A percentile compares a stretch with the other conserved stretches of the same genome.
Conservation (phyloP, 1,140 invertebrate species). For the Musca vetustissima region DNA sequence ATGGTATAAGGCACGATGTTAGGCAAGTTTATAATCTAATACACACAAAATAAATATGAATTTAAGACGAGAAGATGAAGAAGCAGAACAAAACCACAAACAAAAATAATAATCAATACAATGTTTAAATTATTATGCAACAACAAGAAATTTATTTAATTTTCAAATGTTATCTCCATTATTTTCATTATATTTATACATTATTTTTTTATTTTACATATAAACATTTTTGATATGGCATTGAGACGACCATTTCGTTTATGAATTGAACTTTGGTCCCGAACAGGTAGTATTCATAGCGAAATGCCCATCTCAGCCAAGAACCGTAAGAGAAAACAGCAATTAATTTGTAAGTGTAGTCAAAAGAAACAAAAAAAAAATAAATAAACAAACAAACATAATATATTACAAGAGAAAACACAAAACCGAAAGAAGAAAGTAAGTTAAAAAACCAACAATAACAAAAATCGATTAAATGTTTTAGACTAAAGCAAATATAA, state of each 20-base stretch:
- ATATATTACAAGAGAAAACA: background rate
- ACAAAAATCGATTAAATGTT: too few species aligned
- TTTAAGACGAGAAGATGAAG: too few species aligned
- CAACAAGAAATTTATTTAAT: too few species aligned
- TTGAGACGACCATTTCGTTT: background rate
- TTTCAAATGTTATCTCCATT: too few species aligned
- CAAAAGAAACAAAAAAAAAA: slow-evolving; percentile 1
- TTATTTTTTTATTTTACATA: too few species aligned
- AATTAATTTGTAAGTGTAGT: slow-evolving; percentile 25
- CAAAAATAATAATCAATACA: too few species aligned
- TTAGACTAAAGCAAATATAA: too few species aligned
- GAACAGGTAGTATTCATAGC: too few species aligned
- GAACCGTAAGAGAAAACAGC: slow-evolving; percentile 24
- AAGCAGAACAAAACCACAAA: too few species aligned
- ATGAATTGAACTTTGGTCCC: slow-evolving; percentile 35
- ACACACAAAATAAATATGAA: background rate
- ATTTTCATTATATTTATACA: too few species aligned
- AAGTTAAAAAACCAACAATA: background rate
- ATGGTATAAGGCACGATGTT: slow-evolving; percentile 19
- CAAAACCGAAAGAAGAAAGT: background rate
- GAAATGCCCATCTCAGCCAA: slow-evolving; percentile 1
- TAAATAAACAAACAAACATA: background rate
- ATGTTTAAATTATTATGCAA: too few species aligned
- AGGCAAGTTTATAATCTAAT: slow-evolving; percentile 8
- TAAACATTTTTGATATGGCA: too few species aligned